Conservation (phyloP, 2,797 vertebrate species). For the Sciaenops ocellatus region DNA sequence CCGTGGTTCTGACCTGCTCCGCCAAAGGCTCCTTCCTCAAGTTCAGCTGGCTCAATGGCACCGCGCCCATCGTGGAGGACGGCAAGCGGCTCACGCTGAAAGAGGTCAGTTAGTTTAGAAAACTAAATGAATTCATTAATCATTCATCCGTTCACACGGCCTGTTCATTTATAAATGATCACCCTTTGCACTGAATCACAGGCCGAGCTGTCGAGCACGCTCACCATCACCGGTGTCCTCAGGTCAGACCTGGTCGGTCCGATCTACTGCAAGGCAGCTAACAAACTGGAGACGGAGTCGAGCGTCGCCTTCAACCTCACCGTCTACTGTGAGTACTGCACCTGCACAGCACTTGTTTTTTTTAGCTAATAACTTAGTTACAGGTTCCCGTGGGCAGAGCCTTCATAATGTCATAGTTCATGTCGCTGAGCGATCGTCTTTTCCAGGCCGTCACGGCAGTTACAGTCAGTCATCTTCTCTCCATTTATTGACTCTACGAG, state of each 20-base stretch:
- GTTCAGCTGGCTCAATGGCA: constrained; percentile 74
- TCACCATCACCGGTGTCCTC: constrained; percentile 64
- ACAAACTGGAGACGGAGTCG: constrained; percentile 51
- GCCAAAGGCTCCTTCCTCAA: constrained; percentile 75
- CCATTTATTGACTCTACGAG: neutral
- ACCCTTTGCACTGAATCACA: neutral
- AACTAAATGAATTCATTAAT: too few species aligned
- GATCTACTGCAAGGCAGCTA: constrained; percentile 69
- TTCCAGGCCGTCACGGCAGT: neutral
- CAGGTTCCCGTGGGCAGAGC: too few species aligned
- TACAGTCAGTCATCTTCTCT: neutral
- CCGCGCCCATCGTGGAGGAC: neutral
- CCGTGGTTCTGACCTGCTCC: constrained; percentile 74
- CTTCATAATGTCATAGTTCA: too few species aligned
- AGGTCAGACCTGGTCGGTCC: constrained; percentile 69
- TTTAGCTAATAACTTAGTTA: too few species aligned
- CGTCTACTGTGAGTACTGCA: constrained; percentile 78
- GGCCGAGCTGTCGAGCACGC: neutral
- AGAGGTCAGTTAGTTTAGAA: constrained; percentile 22
- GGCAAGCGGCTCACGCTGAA: constrained; percentile 4
- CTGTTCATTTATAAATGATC: neutral
- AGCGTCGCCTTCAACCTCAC: constrained; percentile 76
- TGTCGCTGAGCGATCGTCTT: too few species aligned
- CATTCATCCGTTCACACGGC: neutral
- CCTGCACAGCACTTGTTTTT: too few species aligned